Percentiles rank a stretch among this genome's conserved stretches.
These are phyloP conservation scores for Tortricodes alternella DNA, from an alignment of 2,888 invertebrate species.

Conservation along the genomic window DNA sequence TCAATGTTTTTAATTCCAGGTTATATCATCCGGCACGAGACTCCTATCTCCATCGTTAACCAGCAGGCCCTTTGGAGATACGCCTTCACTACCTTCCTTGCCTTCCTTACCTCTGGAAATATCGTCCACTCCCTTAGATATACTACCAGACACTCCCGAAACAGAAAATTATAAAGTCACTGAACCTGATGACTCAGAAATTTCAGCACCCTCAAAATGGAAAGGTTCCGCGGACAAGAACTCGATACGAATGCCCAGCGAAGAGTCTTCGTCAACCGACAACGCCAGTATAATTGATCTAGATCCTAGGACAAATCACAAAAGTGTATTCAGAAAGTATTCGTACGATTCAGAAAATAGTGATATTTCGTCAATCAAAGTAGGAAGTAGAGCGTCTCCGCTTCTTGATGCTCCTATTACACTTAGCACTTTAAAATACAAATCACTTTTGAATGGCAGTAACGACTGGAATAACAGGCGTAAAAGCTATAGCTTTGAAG, in stretches of 20 bases:
- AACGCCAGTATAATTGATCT: conserved; percentile 75
- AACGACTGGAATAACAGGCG: conserved; percentile 88
- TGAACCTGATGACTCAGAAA: conserved; percentile 81
- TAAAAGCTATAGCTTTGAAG: conserved; percentile 89
- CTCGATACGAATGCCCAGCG: conserved; percentile 86
- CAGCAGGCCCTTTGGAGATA: conserved; percentile 39
- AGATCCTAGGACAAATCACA: conserved; percentile 55
- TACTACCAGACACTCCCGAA: conserved; percentile 56
- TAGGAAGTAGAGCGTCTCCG: conserved; percentile 59
- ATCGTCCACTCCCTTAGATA: conserved; percentile 70
- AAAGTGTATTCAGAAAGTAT: conserved; percentile 58
- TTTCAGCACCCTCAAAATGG: conserved; percentile 84
- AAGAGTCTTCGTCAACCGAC: conserved; percentile 75
- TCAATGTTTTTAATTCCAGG: conserved; percentile 54
- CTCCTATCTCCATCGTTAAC: conserved; percentile 59
- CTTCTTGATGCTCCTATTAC: conserved; percentile 63
- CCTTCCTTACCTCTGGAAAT: conserved; percentile 61
- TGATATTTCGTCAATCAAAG: conserved; percentile 54
- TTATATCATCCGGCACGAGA: conserved; percentile 72
- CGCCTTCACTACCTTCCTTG: conserved; percentile 16
- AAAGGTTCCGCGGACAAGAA: conserved; percentile 85
- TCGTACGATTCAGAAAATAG: conserved; percentile 67
- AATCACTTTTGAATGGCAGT: conserved; percentile 67
- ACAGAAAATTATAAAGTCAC: conserved; percentile 73
- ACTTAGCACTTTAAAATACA: conserved; percentile 70